phyloP scores from a whole-genome alignment of 2,113 vertebrate species.

The Coptodon rendalli region DNA sequence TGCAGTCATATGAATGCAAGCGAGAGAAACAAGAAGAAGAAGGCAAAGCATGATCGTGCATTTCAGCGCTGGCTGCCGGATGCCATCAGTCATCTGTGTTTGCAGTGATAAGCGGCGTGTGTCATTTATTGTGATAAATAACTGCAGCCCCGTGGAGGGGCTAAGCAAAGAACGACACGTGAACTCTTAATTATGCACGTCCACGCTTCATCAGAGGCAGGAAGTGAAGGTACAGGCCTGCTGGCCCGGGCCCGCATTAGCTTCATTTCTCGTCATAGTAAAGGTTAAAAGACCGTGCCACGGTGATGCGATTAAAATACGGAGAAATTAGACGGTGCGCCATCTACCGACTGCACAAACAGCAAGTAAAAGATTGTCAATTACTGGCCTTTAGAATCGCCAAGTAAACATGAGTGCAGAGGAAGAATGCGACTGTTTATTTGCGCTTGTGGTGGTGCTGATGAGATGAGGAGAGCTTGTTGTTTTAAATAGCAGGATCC shows the following conservation, averaged over 20 bases:
- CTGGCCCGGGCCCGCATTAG: neutral
- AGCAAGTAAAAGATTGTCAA: neutral
- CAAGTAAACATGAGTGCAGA: neutral
- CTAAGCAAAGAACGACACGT: neutral
- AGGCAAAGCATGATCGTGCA: neutral
- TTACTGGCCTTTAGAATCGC: neutral
- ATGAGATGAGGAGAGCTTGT: neutral
- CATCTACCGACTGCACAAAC: conserved; percentile 29
- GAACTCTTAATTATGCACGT: neutral
- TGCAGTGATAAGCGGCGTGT: neutral
- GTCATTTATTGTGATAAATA: neutral
- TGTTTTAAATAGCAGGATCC: neutral
- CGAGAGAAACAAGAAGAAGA: neutral
- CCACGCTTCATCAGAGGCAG: neutral
- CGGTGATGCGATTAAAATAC: neutral
- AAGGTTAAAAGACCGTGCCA: conserved; percentile 27
- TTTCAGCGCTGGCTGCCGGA: neutral
- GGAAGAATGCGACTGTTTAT: neutral
- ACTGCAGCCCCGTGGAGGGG: conserved; percentile 1
- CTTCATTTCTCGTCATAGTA: neutral
- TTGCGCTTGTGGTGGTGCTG: neutral
- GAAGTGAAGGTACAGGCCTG: neutral
- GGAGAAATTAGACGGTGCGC: conserved; percentile 14
- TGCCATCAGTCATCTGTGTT: neutral
- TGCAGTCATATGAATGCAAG: neutral